Percentiles rank a stretch among this genome's conserved stretches.
Conservation (phyloP, 2,113 vertebrate genomes). For the Hyla sarda region DNA sequence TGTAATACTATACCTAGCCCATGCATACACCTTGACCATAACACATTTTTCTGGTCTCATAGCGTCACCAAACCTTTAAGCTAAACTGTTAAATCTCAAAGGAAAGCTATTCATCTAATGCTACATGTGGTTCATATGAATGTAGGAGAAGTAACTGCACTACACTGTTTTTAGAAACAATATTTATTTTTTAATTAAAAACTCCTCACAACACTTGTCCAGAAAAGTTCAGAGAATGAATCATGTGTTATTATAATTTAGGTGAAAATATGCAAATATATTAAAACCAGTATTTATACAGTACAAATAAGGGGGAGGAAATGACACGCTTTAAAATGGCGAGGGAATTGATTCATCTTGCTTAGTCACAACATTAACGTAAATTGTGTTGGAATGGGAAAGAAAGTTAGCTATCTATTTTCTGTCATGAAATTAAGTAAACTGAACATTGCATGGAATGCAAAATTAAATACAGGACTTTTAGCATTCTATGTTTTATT, state of each 20-base stretch:
- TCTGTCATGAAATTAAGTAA: neutral
- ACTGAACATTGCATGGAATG: neutral
- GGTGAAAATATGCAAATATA: neutral
- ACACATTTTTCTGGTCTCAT: too few species aligned
- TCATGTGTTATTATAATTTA: too few species aligned
- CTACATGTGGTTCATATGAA: too few species aligned
- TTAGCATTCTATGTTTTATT: neutral
- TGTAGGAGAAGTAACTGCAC: too few species aligned
- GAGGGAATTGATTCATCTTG: constrained; percentile 1
- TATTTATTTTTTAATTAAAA: neutral
- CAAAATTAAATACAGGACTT: constrained; percentile 1
- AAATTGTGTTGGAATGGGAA: constrained; percentile 33
- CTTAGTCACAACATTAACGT: constrained; percentile 25
- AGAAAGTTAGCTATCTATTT: constrained; percentile 24
- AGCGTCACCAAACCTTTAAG: too few species aligned
- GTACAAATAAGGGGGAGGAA: constrained; percentile 18
- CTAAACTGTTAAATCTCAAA: too few species aligned
- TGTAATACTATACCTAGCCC: too few species aligned
- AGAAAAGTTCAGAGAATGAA: too few species aligned
- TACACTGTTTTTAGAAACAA: neutral
- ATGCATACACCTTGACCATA: too few species aligned
- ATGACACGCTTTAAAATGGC: neutral
- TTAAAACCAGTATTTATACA: neutral
- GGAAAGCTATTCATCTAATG: too few species aligned
- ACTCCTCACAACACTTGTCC: neutral